Evolutionary conservation across 2,113 vertebrate genomes (phyloP).

Genomic region (Symphodus melops): DNA sequence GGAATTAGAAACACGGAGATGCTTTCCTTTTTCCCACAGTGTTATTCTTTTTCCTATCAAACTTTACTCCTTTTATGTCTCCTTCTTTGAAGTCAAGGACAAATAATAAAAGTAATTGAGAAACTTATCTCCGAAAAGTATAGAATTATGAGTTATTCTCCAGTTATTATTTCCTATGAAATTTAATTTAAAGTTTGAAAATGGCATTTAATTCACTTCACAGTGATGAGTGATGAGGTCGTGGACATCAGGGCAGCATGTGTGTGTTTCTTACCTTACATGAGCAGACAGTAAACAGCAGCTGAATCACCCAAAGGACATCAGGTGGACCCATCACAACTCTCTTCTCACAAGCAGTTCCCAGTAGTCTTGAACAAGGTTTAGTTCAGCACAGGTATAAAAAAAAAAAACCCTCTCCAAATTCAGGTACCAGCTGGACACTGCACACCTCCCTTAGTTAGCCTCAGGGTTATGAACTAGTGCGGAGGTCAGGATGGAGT

Average conservation of each 20-base stretch:
- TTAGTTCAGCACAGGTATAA: slow-evolving; percentile 3
- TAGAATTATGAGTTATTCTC: neutral
- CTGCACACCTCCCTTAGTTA: neutral
- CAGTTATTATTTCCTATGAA: neutral
- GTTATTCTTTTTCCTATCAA: neutral
- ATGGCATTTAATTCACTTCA: neutral
- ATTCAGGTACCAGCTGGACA: neutral
- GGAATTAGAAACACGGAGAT: slow-evolving; percentile 13
- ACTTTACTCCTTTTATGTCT: neutral
- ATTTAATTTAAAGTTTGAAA: slow-evolving; percentile 1
- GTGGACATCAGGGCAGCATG: neutral
- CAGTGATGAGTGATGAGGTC: neutral
- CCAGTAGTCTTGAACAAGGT: slow-evolving; percentile 10
- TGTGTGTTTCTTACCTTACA: slow-evolving; percentile 54
- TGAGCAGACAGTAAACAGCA: slow-evolving; percentile 40
- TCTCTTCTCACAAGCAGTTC: slow-evolving; percentile 12
- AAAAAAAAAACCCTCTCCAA: slow-evolving; percentile 1
- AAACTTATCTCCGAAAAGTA: neutral
- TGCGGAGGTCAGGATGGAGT: neutral
- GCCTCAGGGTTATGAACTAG: slow-evolving; percentile 3
- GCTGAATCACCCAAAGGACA: slow-evolving; percentile 44
- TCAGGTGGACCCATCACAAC: slow-evolving; percentile 43
- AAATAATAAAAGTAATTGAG: neutral
- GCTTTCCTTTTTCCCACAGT: neutral
- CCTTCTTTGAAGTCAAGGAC: neutral